A percentile compares a stretch with the other conserved stretches of the same genome.
phyloP scores from a whole-genome alignment of 2,113 vertebrate species.

The human region DNA sequence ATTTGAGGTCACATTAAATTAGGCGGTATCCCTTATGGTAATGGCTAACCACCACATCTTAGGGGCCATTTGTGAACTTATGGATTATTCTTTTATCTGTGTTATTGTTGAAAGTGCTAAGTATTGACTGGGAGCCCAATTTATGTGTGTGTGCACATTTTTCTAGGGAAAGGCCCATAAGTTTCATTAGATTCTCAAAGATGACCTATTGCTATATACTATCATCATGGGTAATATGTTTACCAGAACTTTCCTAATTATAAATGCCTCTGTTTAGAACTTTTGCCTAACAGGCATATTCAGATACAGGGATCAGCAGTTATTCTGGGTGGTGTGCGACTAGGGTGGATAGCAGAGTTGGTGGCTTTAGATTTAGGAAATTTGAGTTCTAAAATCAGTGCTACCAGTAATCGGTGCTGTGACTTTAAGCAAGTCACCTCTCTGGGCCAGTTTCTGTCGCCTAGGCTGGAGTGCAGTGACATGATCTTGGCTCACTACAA shows the following conservation, averaged over 20 bases:
- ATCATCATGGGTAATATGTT: neutral
- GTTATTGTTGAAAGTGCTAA: neutral
- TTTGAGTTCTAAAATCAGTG: neutral
- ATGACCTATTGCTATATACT: neutral
- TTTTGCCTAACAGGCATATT: neutral
- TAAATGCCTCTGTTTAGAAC: neutral
- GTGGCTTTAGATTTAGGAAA: neutral
- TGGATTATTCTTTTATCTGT: neutral
- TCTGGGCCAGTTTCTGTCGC: neutral
- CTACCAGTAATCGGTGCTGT: neutral
- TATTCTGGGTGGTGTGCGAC: neutral
- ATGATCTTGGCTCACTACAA: too few relatives aligned
- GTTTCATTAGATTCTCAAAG: neutral
- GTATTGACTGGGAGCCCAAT: neutral
- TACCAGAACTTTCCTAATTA: neutral
- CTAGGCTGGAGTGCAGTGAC: too few relatives aligned
- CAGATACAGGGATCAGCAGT: neutral
- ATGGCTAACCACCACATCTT: neutral
- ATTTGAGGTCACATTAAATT: neutral
- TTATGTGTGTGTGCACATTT: neutral
- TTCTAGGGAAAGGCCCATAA: neutral
- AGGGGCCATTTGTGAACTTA: neutral
- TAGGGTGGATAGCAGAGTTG: too few relatives aligned
- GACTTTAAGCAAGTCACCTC: neutral
- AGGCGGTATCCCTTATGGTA: too few relatives aligned